A percentile compares a stretch with the other conserved stretches of the same genome.
These are phyloP conservation scores for Nettapus auritus DNA, from an alignment of 2,113 vertebrate species.

Conservation along the genomic window DNA sequence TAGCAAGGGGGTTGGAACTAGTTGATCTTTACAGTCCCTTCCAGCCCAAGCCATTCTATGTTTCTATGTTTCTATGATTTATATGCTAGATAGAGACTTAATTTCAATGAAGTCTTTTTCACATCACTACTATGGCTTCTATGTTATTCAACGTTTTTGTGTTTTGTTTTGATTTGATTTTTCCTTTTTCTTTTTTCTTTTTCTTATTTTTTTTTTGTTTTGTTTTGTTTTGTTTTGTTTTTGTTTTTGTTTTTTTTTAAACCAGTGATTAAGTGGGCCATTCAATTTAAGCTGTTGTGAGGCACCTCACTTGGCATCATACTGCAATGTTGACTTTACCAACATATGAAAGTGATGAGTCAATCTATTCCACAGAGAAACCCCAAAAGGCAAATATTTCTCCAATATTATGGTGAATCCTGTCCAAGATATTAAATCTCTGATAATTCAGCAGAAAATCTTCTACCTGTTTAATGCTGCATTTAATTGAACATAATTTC, in stretches of 20 bases:
- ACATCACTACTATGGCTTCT: not conserved
- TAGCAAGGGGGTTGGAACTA: too few relatives aligned
- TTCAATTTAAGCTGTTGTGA: not conserved
- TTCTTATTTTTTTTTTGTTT: not conserved
- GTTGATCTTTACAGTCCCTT: too few relatives aligned
- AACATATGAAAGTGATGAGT: not conserved
- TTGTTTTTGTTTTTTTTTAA: not conserved
- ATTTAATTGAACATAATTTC: not conserved
- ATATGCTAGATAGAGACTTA: not conserved
- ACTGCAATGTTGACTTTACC: not conserved
- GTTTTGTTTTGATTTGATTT: not conserved
- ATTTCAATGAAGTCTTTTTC: not conserved
- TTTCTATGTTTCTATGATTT: not conserved
- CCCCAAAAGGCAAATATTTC: not conserved
- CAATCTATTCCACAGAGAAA: not conserved
- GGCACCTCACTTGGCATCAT: not conserved
- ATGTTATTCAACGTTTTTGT: not conserved
- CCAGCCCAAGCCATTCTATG: too few relatives aligned
- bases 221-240: not conserved
- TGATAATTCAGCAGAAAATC: not conserved
- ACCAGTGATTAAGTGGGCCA: not conserved
- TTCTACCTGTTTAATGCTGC: not conserved
- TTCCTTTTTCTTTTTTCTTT: not conserved
- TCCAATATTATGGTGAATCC: not conserved
- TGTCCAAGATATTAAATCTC: not conserved